A percentile compares a stretch with the other conserved stretches of the same genome.
phyloP scores from a whole-genome alignment of 2,888 invertebrate species.

The Drosophila subquinaria region DNA sequence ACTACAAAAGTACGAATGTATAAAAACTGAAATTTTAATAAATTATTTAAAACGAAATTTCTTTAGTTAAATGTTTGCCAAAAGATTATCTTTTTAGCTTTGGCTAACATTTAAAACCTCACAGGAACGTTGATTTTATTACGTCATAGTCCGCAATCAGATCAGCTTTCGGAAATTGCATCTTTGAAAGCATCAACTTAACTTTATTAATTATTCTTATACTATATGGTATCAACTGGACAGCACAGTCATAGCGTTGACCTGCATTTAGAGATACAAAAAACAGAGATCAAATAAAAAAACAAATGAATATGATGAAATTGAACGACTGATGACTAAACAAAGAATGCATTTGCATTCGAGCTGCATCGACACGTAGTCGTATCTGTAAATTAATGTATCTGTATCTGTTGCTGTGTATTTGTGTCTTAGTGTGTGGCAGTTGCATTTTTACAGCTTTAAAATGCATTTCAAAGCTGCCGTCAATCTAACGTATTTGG shows the following conservation, averaged over 20 bases:
- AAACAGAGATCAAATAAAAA: conserved; percentile 5
- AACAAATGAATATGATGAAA: conserved; percentile 16
- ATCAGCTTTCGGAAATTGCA: no score
- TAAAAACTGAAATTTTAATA: no score
- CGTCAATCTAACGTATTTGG: conserved; percentile 45
- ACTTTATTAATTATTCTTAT: neutral
- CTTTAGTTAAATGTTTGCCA: no score
- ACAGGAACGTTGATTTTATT: no score
- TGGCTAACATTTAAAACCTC: no score
- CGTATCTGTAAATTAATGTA: neutral
- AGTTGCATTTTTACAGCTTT: conserved; percentile 74
- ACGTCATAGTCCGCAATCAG: no score
- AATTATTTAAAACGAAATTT: no score
- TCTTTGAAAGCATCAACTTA: neutral
- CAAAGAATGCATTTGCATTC: conserved; percentile 67
- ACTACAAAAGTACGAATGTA: no score
- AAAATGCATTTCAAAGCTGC: conserved; percentile 54
- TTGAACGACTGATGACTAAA: conserved; percentile 45
- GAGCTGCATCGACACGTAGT: conserved; percentile 17
- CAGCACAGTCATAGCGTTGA: neutral
- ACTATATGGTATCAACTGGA: neutral
- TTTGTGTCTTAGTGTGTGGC: conserved; percentile 66
- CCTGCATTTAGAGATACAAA: neutral
- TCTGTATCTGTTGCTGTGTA: conserved; percentile 12
- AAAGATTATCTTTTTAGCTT: no score